Conservation (phyloP, 2,113 vertebrate species). For the Lycaon pictus region DNA sequence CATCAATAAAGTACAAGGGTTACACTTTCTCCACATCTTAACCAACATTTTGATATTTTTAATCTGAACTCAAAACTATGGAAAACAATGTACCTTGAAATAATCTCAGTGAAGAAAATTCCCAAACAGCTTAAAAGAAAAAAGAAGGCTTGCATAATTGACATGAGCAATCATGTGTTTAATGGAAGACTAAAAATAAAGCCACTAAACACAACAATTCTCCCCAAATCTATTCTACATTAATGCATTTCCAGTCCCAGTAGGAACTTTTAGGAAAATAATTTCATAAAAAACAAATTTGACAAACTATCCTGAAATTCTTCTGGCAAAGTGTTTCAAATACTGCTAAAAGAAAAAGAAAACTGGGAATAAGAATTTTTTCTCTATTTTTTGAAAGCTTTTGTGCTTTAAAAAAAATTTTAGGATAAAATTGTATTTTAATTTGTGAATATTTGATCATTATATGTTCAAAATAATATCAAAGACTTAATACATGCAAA, state of each 20-base stretch:
- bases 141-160: not conserved
- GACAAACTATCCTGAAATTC: slow-evolving; percentile 21
- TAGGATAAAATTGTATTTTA: slow-evolving; percentile 1
- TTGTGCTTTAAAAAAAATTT: not conserved
- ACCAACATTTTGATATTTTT: not conserved
- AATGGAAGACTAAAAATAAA: slow-evolving; percentile 6
- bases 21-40: not conserved
- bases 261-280: slow-evolving; percentile 11
- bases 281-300: not conserved
- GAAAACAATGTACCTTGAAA: not conserved
- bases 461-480: slow-evolving; percentile 30
- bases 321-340: slow-evolving; percentile 23
- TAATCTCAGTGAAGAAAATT: slow-evolving; percentile 24
- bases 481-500: not conserved
- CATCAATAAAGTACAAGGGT: not conserved
- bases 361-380: not conserved
- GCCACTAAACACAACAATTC: not conserved
- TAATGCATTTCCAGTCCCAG: slow-evolving; percentile 5
- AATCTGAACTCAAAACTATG: not conserved
- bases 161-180: not conserved
- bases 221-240: not conserved
- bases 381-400: slow-evolving; percentile 16
- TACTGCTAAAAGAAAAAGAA: slow-evolving; percentile 35
- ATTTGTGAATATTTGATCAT: not conserved
- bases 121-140: not conserved